Base-by-base conservation (phyloP, 2,888 invertebrate genomes). In the Quadriops clusia region DNA sequence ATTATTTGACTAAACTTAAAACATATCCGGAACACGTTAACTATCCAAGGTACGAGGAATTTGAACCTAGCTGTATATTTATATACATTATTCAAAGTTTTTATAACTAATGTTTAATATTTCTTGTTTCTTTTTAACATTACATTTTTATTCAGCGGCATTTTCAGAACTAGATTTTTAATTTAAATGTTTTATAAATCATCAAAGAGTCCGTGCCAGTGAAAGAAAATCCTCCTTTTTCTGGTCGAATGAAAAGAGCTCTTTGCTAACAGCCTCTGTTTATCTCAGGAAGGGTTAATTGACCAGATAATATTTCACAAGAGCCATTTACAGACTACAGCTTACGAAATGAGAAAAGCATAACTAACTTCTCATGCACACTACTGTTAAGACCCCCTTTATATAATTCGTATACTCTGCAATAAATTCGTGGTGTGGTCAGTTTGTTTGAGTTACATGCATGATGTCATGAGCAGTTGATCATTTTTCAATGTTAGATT, bases 211-310 rank as follows among this genome's bases (percentile, higher is more conserved):
- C n/a, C n/a, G 29, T 39, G 39, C 23, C 17, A 33, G 24, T 39
- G 39, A 39, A 37, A 35, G 34, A 39, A 39, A 37, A 39, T 32
- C 45, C 43, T 42, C 45, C 45, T 42, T 39, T 45, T 43, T 40
- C 36, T 34, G 32, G 40, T 45, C 38, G 36, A 25, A 36, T 27
- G 28, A 28, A 28, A 26, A 28, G 37, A 28, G 33, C 32, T 31
- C 39, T 39, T 33, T 26, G 25, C 25, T 11, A 29, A 28, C 17
- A 28, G 22, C 28, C 30, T 33, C 33, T 44, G 42, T 43, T 42
- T 42, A 38, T 42, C 39, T 39, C 40, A 40, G 40, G 37, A 43
- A 40, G 43, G 45, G 42, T 45, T 45, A 45, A 45, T 45, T 45
- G 43, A 41, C 39, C 42, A 33, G 38, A 34, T 40, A 42, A 40